Evolutionary conservation across 2,113 vertebrate species (phyloP), one percentile per base, ranked within the genome.

Genomic region (Xenopus laevis): DNA sequence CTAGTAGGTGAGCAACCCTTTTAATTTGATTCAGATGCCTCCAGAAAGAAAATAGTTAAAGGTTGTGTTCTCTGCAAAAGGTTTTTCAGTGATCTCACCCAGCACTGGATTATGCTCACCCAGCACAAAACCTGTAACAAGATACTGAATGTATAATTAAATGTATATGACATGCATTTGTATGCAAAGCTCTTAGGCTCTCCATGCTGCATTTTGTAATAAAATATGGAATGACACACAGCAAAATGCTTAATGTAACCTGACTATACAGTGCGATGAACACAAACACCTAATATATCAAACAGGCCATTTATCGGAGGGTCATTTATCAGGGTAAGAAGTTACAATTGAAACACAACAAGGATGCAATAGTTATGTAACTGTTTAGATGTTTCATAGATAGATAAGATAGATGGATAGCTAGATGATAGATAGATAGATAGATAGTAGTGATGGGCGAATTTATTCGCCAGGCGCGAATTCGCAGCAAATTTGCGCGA

Each of bases 81-180:
- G 55, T 68, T 66, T 75, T 75, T 17, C 55, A 68, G 65, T 53
- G 44, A 40, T 58, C 65, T 75, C 65, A 75, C 72, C 53, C 72
- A 61, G 72, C 40, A 65, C 20, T 61, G 72, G 57, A 75, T 68
- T 75, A 68, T 75, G 72, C 72, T 62, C 72, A 75, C 65, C 72
- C 65, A 75, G 72, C 72, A 74, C 72, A 75, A 75, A 74, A 68
- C 68, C 72, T 75, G 65, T 68, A 75, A 68, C 40, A 68, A 68
- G 65, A 68, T 68, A 68, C 72, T 68, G 72, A 75, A 75, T 75
- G 72, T 75, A 75, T 75, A 75, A 75, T 75, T 75, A 75, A 75
- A 75, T 75, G 72, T 75, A 75, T 75, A 75, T 75, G 72, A 75
- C 72, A 75, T 62, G 65, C 72, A 75, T 75, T 75, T 75, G 72